Evolutionary conservation across 2,888 invertebrate species (phyloP).

Genomic region (Parthenolecanium corni): DNA sequence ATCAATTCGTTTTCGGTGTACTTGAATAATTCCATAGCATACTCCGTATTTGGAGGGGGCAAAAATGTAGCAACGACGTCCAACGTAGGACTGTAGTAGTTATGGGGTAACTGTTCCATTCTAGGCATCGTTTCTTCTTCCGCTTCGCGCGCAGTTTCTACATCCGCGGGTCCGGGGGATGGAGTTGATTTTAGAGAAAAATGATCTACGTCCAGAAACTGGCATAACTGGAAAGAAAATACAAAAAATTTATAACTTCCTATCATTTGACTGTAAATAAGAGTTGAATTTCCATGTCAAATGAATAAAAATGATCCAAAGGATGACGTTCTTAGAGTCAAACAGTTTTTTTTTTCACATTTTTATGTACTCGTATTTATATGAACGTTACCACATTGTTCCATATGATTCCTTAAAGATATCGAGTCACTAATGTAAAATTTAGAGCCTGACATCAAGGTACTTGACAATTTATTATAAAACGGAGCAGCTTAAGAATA

Average conservation of each 20-base stretch:
- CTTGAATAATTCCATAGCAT: constrained; percentile 32
- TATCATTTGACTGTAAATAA: no score
- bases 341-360: no score
- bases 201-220: constrained; percentile 16
- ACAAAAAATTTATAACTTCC: not conserved
- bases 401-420: no score
- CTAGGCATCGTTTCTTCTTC: not conserved
- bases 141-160: not conserved
- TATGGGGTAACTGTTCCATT: not conserved
- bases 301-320: no score
- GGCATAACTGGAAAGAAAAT: constrained; percentile 6
- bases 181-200: constrained; percentile 18
- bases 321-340: no score
- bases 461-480: no score
- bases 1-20: constrained; percentile 9
- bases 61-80: constrained; percentile 19
- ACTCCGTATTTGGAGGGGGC: constrained; percentile 31
- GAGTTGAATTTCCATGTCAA: no score
- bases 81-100: constrained; percentile 32
- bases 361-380: no score
- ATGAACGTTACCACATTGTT: no score
- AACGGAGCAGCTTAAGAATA: no score
- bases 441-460: no score
- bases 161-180: not conserved
- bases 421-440: no score